These are phyloP conservation scores for Drosophila willistoni DNA, from an alignment of 1,140 invertebrate species.

Conservation along the genomic window DNA sequence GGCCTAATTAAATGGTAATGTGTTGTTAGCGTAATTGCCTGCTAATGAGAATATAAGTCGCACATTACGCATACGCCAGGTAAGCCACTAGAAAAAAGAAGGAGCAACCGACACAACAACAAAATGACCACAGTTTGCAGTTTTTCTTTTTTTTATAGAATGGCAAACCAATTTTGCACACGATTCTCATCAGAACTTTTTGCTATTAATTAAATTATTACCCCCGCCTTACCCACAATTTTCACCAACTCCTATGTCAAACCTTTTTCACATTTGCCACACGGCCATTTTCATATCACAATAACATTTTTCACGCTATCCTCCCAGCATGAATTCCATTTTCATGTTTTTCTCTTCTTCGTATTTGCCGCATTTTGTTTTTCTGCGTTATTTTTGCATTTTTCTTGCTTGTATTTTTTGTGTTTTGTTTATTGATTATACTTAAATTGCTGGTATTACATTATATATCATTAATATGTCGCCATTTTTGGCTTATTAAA, in stretches of 20 bases:
- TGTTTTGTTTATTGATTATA: constrained; percentile 46
- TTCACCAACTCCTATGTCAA: constrained; percentile 1
- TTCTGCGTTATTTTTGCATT: constrained; percentile 18
- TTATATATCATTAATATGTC: constrained; percentile 50
- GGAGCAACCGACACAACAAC: not conserved
- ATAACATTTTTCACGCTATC: constrained; percentile 74
- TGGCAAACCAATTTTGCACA: not conserved
- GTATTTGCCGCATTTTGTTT: constrained; percentile 29
- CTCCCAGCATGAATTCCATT: constrained; percentile 31
- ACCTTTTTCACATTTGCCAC: constrained; percentile 61
- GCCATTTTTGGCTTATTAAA: not conserved
- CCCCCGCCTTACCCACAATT: not conserved
- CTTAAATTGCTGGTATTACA: constrained; percentile 29
- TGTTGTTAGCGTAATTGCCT: constrained; percentile 34
- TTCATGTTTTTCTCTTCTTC: constrained; percentile 38
- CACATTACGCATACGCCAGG: constrained; percentile 47
- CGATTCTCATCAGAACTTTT: constrained; percentile 26
- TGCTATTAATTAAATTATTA: constrained; percentile 56
- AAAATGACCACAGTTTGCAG: constrained; percentile 22
- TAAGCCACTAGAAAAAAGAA: constrained; percentile 28
- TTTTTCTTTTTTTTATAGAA: constrained; percentile 22
- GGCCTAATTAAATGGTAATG: constrained; percentile 47
- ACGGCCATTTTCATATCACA: constrained; percentile 50
- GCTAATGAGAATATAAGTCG: constrained; percentile 58
- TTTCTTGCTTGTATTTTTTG: constrained; percentile 34